Evolutionary conservation across 2,888 invertebrate species (phyloP), one percentile per base, ranked within the genome.

Genomic region (Candidula unifasciata): DNA sequence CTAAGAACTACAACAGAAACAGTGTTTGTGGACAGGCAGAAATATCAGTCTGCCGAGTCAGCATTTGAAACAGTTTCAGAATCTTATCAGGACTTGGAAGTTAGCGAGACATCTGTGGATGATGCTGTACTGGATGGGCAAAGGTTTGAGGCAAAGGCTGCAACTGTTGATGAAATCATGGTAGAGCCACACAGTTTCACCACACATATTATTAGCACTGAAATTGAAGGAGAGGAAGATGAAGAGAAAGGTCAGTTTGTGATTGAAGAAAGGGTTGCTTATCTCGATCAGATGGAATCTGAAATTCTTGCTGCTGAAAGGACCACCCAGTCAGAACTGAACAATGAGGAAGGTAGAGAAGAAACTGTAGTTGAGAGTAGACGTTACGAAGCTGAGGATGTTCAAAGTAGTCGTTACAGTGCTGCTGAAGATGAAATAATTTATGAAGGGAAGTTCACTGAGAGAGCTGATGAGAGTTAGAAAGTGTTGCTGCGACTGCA

Each of bases 141-240:
- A 16, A 33, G 33, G 57, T 33, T 76, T 52, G 30, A 8, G 3
- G 74, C 30, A n/a, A 27, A 52, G 44, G 13, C 64, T 27, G 27
- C 18, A 16, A 64, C 64, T 16, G 64, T n/a, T 24, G 64, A 64
- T 24, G 64, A 64, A 27, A 24, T 21, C 24, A 16, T 64, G 6
- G 64, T n/a, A 6, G 27, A n/a, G n/a, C 18, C 24, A 64, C 64
- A 64, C 64, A 10, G 24, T 6, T 24, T 64, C 57, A 76, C 85
- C 13, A 82, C 82, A 52, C 73, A 73, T 66, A 80, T 79, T 44
- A 83, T 73, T 27, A 85, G 80, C 35, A 74, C 79, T 66, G 83
- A 82, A 44, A 82, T 82, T 71, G 85, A 85, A 44, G 73, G 66
- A 30, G 78, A 83, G 27, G 69, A 57, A 5, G 66, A 73, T 66